These are phyloP conservation scores for Falco peregrinus DNA, from an alignment of 2,797 vertebrate species.

Conservation along the genomic window DNA sequence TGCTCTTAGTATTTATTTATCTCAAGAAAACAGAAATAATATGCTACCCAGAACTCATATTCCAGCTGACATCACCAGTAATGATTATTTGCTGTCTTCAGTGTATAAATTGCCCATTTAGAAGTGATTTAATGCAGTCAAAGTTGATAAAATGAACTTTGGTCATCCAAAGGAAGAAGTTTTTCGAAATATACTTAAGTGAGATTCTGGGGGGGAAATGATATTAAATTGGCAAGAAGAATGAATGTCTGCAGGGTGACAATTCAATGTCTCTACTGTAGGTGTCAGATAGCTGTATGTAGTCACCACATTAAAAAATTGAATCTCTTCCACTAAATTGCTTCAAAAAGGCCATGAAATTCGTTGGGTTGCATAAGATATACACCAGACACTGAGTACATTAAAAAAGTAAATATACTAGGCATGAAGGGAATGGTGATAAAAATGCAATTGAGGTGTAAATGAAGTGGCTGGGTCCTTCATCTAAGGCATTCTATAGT, in stretches of 20 bases:
- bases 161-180: not conserved
- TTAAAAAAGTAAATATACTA: not conserved
- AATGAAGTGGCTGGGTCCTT: not conserved
- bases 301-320: not conserved
- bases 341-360: slow-evolving; percentile 37
- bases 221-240: not conserved
- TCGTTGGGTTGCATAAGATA: not conserved
- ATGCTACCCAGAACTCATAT: not conserved
- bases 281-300: not conserved
- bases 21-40: not conserved
- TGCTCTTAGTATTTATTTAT: not conserved
- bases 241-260: not conserved
- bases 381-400: not conserved
- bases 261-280: not conserved
- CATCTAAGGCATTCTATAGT: not conserved
- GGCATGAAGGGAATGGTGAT: not conserved
- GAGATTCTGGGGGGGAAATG: not conserved
- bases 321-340: not conserved
- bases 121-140: not conserved
- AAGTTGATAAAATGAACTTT: not conserved
- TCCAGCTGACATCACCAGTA: not conserved
- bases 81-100: not conserved
- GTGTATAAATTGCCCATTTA: not conserved
- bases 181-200: not conserved
- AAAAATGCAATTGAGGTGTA: slow-evolving; percentile 10